Evolutionary conservation across 1,140 invertebrate genomes (phyloP), one percentile per base, ranked within the genome.

Genomic region (Holotrichia oblita): DNA sequence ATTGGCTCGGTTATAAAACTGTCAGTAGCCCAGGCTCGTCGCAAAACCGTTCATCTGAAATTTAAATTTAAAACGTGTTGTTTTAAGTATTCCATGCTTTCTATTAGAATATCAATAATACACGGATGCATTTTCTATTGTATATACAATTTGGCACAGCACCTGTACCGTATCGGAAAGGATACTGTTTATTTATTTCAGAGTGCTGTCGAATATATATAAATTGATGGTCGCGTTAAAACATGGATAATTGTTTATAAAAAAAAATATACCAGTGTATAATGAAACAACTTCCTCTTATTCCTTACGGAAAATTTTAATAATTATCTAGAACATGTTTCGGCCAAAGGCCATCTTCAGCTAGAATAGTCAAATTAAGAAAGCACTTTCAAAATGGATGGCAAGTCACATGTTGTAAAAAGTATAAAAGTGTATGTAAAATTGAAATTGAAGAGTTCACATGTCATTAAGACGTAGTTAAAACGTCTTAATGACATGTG

Each of bases 1-100:
- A 69, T 69, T 69, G 61, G 61, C 61, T 69, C 61, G 61, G 61
- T 69, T 69, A 69, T 69, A 69, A 69, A 69, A 69, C 61, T 69
- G 61, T 69, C 61, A 69, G 61, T 69, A 34, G 27, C 61, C 7
- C 61, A 34, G 61, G 17, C 59, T 64, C 59, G 20, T 34, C 61
- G 61, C 61, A 69, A 69, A 20, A 69, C 6, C 61, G 61, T 69
- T 69, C 61, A 69, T 69, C 61, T 69, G 6, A 24, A 27, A 69
- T 69, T 69, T 69, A 69, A 69, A 69, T 69, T 69, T 69, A 69
- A 20, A 24, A 14, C 22, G 61, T 34, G 61, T 69, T 69, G 20
- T 69, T 69, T 69, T 69, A 69, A 69, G 17, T 24, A 69, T 24
- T 69, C 20, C 27, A 20, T 22, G 20, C 22, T 69, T 69, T 17